These are phyloP conservation scores for Penelope pileata DNA, from an alignment of 2,113 vertebrate genomes.

Conservation along the genomic window DNA sequence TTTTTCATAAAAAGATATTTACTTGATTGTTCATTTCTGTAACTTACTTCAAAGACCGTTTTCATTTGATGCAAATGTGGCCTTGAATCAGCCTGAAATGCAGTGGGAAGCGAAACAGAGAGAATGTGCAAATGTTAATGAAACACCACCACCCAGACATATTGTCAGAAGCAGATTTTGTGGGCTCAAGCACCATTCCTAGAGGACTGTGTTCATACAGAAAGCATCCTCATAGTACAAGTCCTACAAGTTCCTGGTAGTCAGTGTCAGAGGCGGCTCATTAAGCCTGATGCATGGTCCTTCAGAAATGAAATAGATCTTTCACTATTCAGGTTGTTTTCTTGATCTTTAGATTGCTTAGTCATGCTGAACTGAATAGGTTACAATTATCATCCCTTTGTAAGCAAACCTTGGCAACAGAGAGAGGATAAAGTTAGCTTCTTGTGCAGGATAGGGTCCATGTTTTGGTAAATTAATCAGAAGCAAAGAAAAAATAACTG, in stretches of 20 bases:
- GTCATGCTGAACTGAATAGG: not conserved
- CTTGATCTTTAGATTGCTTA: not conserved
- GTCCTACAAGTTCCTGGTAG: not conserved
- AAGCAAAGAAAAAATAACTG: not conserved
- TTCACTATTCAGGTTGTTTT: not conserved
- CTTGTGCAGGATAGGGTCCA: not conserved
- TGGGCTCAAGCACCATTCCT: not conserved
- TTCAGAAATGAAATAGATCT: not conserved
- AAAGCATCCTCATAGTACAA: constrained; percentile 17
- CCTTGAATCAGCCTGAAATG: not conserved
- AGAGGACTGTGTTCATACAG: constrained; percentile 40
- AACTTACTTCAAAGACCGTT: not conserved
- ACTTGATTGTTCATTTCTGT: not conserved
- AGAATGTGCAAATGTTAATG: not conserved
- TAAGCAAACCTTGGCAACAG: not conserved
- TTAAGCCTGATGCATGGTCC: not conserved
- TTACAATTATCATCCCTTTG: not conserved
- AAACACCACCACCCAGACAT: constrained; percentile 63
- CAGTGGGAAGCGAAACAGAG: not conserved
- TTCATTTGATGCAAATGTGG: not conserved
- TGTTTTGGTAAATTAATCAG: not conserved
- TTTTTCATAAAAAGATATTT: not conserved
- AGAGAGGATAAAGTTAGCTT: not conserved
- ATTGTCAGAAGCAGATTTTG: constrained; percentile 61
- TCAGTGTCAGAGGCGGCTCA: not conserved